Base-by-base conservation (phyloP, 2,888 invertebrate species). In the Embidobia sp. region DNA sequence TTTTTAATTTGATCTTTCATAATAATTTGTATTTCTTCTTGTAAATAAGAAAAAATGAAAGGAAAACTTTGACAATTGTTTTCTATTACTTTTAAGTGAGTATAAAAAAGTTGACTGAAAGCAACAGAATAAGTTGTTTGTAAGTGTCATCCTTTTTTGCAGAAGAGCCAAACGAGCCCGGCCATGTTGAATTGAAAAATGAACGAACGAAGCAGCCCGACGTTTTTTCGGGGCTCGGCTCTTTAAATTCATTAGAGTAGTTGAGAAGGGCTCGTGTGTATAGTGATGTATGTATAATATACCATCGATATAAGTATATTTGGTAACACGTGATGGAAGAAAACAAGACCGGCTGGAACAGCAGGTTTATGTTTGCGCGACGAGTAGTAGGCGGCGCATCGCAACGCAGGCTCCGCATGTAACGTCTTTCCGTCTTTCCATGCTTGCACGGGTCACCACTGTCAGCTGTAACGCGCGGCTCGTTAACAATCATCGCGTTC, bases 321-420 rank as follows among this genome's bases (percentile, higher is more conserved):
- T 53, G 70, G 63, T 42, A 69, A 78, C 84, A 85, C 82, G 83
- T 82, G 84, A 84, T 77, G 82, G 82, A 82, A 83, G 81, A 79
- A 83, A 84, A 83, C 80, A 80, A 84, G 82, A 72, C 79, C 57
- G 79, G 79, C 81, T 79, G 81, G 80, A 78, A 69, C 74, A 67
- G 80, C 83, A 53, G 81, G 83, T 85, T 78, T 75, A 85, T 76
- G 82, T 85, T 82, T 84, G 76, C 61, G 69, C 77, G 77, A 85
- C 69, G 82, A 80, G 81, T 80, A 85, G 81, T 84, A 84, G 73
- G 44, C 18, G 70, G 78, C 75, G n/a, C n/a, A n/a, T n/a, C n/a
- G n/a, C n/a, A n/a, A n/a, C 73, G 76, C 67, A 67, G 80, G 61
- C 44, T 46, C 49, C 61, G 59, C 29, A 19, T 63, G 31, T 44